Evolutionary conservation across 2,113 vertebrate genomes (phyloP).

Genomic region (Danionella cerebrum): DNA sequence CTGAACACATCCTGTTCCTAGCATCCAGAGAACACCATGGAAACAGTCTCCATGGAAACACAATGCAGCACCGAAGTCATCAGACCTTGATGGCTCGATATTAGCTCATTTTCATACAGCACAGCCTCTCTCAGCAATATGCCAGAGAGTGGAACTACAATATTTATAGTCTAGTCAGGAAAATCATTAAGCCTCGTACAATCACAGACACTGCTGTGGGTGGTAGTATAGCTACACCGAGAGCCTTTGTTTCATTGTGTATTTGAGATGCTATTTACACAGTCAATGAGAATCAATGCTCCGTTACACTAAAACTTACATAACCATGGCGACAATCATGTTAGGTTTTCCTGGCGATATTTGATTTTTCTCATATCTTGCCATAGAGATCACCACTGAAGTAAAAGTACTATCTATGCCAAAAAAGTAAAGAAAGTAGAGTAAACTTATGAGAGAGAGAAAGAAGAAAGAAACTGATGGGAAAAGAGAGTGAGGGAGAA

Average conservation of each 20-base stretch:
- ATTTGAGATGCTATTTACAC: not conserved
- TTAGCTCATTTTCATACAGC: constrained; percentile 2
- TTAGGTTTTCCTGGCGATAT: no score
- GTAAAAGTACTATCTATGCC: no score
- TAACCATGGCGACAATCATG: no score
- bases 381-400: no score
- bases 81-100: constrained; percentile 35
- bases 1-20: constrained; percentile 30
- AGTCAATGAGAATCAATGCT: no score
- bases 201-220: no score
- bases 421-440: no score
- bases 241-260: not conserved
- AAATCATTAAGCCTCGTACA: no score
- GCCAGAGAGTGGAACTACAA: not conserved
- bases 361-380: no score
- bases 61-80: constrained; percentile 44
- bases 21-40: constrained; percentile 52
- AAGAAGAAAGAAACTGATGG: not conserved
- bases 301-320: no score
- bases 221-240: not conserved
- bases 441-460: no score
- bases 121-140: constrained; percentile 8
- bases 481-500: not conserved
- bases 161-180: no score
- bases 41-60: constrained; percentile 57